phyloP scores from a whole-genome alignment of 2,797 vertebrate genomes.

The Carduelis carduelis region DNA sequence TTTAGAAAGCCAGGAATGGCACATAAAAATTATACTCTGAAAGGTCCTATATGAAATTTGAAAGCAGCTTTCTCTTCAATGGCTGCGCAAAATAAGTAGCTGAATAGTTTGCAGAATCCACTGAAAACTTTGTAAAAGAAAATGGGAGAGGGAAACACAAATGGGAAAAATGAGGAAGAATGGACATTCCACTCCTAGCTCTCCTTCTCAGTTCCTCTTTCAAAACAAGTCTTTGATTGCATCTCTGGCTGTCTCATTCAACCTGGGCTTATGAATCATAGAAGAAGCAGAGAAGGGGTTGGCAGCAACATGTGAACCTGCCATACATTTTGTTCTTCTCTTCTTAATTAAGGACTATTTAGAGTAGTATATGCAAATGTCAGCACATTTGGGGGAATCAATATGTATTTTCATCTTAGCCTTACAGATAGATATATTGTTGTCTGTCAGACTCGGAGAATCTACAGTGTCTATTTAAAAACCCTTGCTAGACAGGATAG shows the following conservation, averaged over 20 bases:
- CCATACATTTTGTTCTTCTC: conserved; percentile 41
- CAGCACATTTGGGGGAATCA: not conserved
- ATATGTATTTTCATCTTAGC: not conserved
- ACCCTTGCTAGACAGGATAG: not conserved
- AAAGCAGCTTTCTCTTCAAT: not conserved
- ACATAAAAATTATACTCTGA: not conserved
- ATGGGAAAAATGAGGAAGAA: not conserved
- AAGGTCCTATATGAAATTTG: not conserved
- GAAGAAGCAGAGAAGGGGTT: conserved; percentile 8
- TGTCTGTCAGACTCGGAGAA: not conserved
- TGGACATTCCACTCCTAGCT: not conserved
- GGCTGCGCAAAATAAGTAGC: not conserved
- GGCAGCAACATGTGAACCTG: conserved; percentile 11
- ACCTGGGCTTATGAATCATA: conserved; percentile 19
- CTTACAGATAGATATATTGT: not conserved
- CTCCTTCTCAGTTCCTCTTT: not conserved
- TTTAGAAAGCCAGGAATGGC: not conserved
- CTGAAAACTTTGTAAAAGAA: not conserved
- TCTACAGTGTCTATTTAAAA: not conserved
- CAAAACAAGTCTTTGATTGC: conserved; percentile 51
- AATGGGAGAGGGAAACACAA: not conserved
- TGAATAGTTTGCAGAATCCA: not conserved
- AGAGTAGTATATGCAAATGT: conserved; percentile 6
- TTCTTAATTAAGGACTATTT: conserved; percentile 41
- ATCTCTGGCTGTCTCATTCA: conserved; percentile 38